Evolutionary conservation across 2,113 vertebrate genomes (phyloP).

Genomic region (Rhinichthys klamathensis): DNA sequence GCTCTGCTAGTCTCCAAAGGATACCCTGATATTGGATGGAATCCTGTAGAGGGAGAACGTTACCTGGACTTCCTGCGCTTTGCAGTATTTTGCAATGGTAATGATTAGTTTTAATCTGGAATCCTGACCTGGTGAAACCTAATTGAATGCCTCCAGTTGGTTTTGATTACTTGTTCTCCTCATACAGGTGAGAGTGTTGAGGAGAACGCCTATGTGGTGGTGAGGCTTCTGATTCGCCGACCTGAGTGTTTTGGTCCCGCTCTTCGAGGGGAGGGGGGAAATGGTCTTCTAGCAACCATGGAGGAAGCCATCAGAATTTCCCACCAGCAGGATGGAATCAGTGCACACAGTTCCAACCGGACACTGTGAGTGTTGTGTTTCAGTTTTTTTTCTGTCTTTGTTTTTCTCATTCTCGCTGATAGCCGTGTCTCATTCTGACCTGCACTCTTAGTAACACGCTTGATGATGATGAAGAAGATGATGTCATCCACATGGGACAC

Average conservation of each 20-base stretch:
- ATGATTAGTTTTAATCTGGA: neutral
- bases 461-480: slow-evolving; percentile 83
- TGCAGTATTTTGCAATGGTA: slow-evolving; percentile 97
- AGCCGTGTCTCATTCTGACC: neutral
- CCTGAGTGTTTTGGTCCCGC: slow-evolving; percentile 96
- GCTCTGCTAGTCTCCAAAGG: slow-evolving; percentile 87
- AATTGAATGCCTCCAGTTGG: neutral
- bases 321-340: slow-evolving; percentile 84
- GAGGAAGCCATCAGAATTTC: slow-evolving; percentile 93
- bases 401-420: neutral
- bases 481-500: slow-evolving; percentile 93
- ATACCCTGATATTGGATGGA: slow-evolving; percentile 94
- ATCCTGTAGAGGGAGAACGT: slow-evolving; percentile 94
- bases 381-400: neutral
- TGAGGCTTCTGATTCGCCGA: slow-evolving; percentile 89
- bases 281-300: slow-evolving; percentile 88
- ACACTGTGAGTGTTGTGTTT: slow-evolving; percentile 70
- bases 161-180: neutral
- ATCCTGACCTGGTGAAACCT: neutral
- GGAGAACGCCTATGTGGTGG: slow-evolving; percentile 92
- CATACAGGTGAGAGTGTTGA: slow-evolving; percentile 92
- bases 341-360: slow-evolving; percentile 78
- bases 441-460: slow-evolving; percentile 75
- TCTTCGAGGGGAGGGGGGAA: slow-evolving; percentile 87
- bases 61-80: slow-evolving; percentile 95